A percentile compares a stretch with the other conserved stretches of the same genome.
Conservation (phyloP, 1,140 invertebrate species). For the Drosophila murphyi region DNA sequence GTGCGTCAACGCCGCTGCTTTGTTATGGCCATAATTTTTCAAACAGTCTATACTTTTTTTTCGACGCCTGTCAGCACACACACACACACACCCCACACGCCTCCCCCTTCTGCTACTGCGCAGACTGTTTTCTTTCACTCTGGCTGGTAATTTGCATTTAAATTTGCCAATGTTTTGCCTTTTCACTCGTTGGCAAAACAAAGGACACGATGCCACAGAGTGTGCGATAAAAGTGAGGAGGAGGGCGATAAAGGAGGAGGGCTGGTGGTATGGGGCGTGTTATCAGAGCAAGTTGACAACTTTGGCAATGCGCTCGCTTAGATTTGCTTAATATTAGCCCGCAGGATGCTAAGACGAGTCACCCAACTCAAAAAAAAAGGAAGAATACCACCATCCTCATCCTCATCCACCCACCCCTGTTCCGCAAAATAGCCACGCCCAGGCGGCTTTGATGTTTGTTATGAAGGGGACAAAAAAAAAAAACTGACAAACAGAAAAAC, state of each 20-base stretch:
- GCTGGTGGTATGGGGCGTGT: constrained; percentile 40
- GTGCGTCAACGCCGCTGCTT: constrained; percentile 8
- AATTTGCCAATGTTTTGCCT: constrained; percentile 82
- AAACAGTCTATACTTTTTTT: constrained; percentile 65
- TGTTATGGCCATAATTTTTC: constrained; percentile 70
- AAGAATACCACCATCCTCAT: background rate
- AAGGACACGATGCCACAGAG: constrained; percentile 30
- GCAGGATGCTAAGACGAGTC: constrained; percentile 54
- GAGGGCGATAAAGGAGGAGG: background rate
- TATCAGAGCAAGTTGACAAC: constrained; percentile 76
- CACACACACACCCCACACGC: no score
- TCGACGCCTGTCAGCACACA: background rate
- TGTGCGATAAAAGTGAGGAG: background rate
- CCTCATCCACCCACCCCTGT: background rate
- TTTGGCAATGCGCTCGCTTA: constrained; percentile 77
- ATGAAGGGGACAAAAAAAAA: constrained; percentile 17
- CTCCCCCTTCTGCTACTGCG: constrained; percentile 4
- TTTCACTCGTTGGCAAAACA: constrained; percentile 72
- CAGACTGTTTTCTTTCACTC: constrained; percentile 53
- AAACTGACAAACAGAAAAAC: constrained; percentile 1
- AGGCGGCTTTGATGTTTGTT: constrained; percentile 66
- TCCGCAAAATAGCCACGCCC: constrained; percentile 19
- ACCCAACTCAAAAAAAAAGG: constrained; percentile 52
- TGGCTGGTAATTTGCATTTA: constrained; percentile 78
- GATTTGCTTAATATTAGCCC: constrained; percentile 80